phyloP scores from a whole-genome alignment of 92 coral and sea anemone genomes.

The Zoanthus sansibaricus region DNA sequence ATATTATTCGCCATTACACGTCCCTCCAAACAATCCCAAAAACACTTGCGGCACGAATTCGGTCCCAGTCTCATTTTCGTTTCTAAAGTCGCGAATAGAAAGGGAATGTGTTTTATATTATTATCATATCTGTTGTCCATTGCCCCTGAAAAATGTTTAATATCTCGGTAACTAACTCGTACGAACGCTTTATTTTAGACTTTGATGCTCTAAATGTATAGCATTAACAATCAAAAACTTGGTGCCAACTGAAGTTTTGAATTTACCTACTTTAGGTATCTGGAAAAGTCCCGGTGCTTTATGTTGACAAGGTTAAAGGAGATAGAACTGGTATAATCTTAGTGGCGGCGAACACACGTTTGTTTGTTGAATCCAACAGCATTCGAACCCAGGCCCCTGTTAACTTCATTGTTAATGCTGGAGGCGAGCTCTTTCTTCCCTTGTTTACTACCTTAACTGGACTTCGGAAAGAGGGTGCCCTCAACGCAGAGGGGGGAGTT shows the following conservation, averaged over 20 bases:
- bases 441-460: constrained; percentile 56
- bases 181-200: too few species aligned
- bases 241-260: not conserved
- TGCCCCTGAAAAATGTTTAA: too few species aligned
- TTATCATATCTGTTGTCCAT: too few species aligned
- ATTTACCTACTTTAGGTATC: constrained; percentile 33
- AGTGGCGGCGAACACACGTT: constrained; percentile 59
- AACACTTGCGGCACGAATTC: too few species aligned
- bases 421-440: constrained; percentile 67
- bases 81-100: too few species aligned
- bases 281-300: constrained; percentile 51
- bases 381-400: constrained; percentile 67
- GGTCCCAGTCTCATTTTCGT: too few species aligned
- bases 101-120: too few species aligned
- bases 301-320: constrained; percentile 58
- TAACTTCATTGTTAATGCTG: constrained; percentile 56
- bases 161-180: too few species aligned
- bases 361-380: constrained; percentile 52
- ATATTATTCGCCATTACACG: too few species aligned
- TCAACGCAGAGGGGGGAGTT: constrained; percentile 58
- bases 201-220: too few species aligned
- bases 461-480: constrained; percentile 46
- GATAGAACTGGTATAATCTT: constrained; percentile 65
- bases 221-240: not conserved
- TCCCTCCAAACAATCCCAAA: too few species aligned